Conservation (phyloP, 2,888 invertebrate genomes). For the Callyntrura guangdongensis region DNA sequence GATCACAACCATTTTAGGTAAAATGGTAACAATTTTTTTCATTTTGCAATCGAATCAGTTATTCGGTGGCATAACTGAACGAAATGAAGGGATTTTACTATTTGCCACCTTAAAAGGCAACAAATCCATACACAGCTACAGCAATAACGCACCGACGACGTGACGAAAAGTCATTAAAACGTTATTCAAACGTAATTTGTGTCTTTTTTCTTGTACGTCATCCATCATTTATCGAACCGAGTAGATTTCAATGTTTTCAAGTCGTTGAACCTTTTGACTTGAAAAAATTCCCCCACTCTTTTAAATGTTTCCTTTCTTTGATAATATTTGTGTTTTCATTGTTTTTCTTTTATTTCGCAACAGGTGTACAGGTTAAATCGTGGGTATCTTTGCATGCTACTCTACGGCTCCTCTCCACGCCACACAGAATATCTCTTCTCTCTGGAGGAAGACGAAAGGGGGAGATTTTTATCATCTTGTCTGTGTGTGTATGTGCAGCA, state of each 20-base stretch:
- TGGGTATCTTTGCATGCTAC: background rate
- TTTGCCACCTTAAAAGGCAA: background rate
- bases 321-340: background rate
- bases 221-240: slow-evolving; percentile 10
- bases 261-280: slow-evolving; percentile 60
- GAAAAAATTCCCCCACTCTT: too few species aligned
- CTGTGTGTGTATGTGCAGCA: too few species aligned
- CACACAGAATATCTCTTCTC: too few species aligned
- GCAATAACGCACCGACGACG: too few species aligned
- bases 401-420: background rate
- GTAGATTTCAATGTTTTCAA: slow-evolving; percentile 46
- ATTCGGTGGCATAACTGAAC: too few species aligned
- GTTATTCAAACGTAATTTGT: background rate
- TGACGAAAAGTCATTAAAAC: background rate
- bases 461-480: background rate
- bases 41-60: too few species aligned
- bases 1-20: too few species aligned
- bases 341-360: slow-evolving; percentile 44
- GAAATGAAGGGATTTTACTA: too few species aligned
- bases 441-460: slow-evolving; percentile 1
- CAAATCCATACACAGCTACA: background rate
- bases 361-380: slow-evolving; percentile 51
- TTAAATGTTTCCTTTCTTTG: background rate
- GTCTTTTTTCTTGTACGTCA: background rate
- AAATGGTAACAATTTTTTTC: too few species aligned